phyloP scores from a whole-genome alignment of 2,113 vertebrate species.

The Pollachius pollachius region DNA sequence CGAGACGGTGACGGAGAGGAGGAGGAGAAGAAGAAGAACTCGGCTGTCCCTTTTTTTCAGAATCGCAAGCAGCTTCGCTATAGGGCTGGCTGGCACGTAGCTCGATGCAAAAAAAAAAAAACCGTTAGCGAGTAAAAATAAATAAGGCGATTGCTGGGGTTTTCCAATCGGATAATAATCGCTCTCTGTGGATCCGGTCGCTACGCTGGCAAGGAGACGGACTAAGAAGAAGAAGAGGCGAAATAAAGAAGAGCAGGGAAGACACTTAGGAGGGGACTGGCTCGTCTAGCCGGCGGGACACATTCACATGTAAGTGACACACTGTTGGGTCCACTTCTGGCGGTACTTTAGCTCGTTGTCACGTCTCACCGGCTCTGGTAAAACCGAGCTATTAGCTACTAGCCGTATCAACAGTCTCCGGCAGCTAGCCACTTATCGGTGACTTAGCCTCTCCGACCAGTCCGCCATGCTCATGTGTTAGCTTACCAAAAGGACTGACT shows the following conservation, averaged over 20 bases:
- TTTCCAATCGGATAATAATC: constrained; percentile 19
- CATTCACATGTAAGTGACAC: constrained; percentile 63
- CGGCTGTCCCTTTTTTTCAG: neutral
- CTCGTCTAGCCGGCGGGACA: constrained; percentile 61
- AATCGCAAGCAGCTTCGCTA: constrained; percentile 30
- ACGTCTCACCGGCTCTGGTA: constrained; percentile 7
- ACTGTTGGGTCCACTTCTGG: neutral
- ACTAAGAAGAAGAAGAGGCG: constrained; percentile 56
- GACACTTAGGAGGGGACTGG: constrained; percentile 53
- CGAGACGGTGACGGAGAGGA: constrained; percentile 26
- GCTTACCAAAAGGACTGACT: neutral
- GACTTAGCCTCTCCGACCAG: neutral
- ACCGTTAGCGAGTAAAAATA: constrained; percentile 23
- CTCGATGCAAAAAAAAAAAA: neutral
- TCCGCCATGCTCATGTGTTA: neutral
- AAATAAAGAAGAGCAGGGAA: constrained; percentile 56
- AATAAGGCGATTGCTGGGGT: constrained; percentile 32
- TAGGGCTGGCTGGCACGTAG: constrained; percentile 28
- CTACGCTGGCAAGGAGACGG: constrained; percentile 54
- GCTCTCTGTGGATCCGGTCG: constrained; percentile 40
- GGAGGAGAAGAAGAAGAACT: neutral
- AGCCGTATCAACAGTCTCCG: neutral
- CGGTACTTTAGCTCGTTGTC: constrained; percentile 12
- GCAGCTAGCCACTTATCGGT: neutral
- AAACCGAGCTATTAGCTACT: neutral